Evolutionary conservation across 2,113 vertebrate species (phyloP), one percentile per base, ranked within the genome.

Genomic region (Mustela lutreola): DNA sequence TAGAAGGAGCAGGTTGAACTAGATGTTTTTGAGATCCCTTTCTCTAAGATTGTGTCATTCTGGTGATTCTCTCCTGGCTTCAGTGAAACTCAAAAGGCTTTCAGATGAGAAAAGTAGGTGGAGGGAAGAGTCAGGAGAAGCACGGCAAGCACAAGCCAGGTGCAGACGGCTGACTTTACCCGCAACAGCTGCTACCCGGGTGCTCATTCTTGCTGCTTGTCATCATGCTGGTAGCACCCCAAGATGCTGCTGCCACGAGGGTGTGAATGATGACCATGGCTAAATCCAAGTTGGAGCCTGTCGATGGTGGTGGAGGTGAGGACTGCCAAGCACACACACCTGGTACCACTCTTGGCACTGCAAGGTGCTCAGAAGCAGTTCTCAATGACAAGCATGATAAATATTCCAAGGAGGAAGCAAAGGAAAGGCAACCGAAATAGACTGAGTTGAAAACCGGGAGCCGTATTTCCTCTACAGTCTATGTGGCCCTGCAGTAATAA

Each of bases 261-360:
- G 90, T 85, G 58, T 96, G 97, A 98, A 4, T 94, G 81, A 98
- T 96, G 96, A 88, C 22, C 45, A 2, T 1, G 48, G 48, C 62
- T 10, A 71, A 11, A 73, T 96, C 94, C 96, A 94, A 93, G 60
- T 33, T 95, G 91, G 94, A 98, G 73, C 60, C 91, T 65, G n/a
- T 73, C 87, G 97, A 80, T 39, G 26, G 92, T 80, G 8, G 71
- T 63, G 67, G 83, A 94, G 95, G 65, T 22, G 58, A 93, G 63
- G 81, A 22, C 88, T 97, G 97, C 97, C 97, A 97, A 96, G 63
- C 71, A 50, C 78, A 70, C 12, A 82, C 96, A 97, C 97, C 97
- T 98, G 97, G 90, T 67, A 4, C 80, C 58, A 67, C 14, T 1
- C 81, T 94, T 93, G 97, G 94, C 97, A 71, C 71, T 12, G 42